Base-by-base conservation (phyloP, 64 coral and sea anemone species). In the Montipora cactus region DNA sequence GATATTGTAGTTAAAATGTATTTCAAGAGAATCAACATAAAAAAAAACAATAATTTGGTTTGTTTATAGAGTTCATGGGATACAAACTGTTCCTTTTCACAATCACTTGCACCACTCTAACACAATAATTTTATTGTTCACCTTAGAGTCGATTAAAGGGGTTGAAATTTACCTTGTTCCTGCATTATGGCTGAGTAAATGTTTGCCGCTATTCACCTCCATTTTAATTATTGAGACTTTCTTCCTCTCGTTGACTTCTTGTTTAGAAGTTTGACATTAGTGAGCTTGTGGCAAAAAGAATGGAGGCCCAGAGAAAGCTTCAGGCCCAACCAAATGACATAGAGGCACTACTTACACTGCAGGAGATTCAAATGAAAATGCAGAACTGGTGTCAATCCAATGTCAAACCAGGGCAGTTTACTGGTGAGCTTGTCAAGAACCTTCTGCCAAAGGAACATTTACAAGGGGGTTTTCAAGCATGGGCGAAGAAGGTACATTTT, bases 331-430 rank as follows among this genome's bases (percentile, higher is more conserved):
- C 98, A 22, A 96, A 99, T 78, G 98, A 99, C 73, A 80, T 96
- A 86, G 98, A 99, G 45, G 98, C 98, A 8, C 89, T 94, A 84
- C 76, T 99, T 10, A 52, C 77, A 6, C 74, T 96, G n/a, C 95
- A 99, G 89, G 98, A 99, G 69, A 87, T 99, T 18, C 88, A 96
- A 87, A 94, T 99, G 98, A 99, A 99, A 23, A 90, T 99, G 79
- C 92, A 96, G 19, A 99, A 87, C 75, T 99, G 98, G 98, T 93
- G 92, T 55, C 95, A 96, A 59, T 91, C 92, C 23, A 99, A 99
- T 85, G 92, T 99, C 8, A 99, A 96, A 69, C 98, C 98, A 22
- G 98, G 98, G 14, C 98, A 99, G 89, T 99, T 96, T 71, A 99
- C 98, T 77, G 98, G 98, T 13, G 92, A 99, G 13, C 92, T 96